Evolutionary conservation across 2,888 invertebrate genomes (phyloP).

Genomic region (Choristoneura rosaceana): DNA sequence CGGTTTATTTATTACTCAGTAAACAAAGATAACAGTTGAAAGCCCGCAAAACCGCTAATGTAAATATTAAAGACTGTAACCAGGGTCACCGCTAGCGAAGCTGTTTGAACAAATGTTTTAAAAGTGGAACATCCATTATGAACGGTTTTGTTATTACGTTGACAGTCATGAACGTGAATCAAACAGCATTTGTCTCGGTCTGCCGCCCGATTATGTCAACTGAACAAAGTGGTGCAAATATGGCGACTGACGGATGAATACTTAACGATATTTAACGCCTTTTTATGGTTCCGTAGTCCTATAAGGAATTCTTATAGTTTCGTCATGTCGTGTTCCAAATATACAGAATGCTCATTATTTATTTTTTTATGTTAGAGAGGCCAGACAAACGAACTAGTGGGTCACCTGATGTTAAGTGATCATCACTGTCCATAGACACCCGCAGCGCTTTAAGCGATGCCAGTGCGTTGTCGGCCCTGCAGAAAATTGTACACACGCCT

Average conservation of each 20-base stretch:
- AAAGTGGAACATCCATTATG: constrained; percentile 32
- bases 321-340: too few species aligned
- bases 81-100: constrained; percentile 26
- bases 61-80: constrained; percentile 19
- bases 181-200: constrained; percentile 38
- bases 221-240: constrained; percentile 35
- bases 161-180: constrained; percentile 30
- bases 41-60: constrained; percentile 23
- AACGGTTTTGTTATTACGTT: constrained; percentile 31
- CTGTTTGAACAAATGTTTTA: constrained; percentile 33
- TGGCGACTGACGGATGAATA: constrained; percentile 30
- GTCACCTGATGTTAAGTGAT: too few species aligned
- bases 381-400: too few species aligned
- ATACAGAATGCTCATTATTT: too few species aligned
- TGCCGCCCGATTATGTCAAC: constrained; percentile 39
- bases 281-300: not conserved
- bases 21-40: constrained; percentile 23
- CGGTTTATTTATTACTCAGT: constrained; percentile 14
- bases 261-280: constrained; percentile 24
- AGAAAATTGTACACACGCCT: too few species aligned
- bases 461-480: too few species aligned
- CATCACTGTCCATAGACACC: too few species aligned
- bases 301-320: not conserved
- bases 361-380: too few species aligned
- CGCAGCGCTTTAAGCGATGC: too few species aligned